phyloP scores from a whole-genome alignment of 2,113 vertebrate species.

The Gracilinanus agilis region DNA sequence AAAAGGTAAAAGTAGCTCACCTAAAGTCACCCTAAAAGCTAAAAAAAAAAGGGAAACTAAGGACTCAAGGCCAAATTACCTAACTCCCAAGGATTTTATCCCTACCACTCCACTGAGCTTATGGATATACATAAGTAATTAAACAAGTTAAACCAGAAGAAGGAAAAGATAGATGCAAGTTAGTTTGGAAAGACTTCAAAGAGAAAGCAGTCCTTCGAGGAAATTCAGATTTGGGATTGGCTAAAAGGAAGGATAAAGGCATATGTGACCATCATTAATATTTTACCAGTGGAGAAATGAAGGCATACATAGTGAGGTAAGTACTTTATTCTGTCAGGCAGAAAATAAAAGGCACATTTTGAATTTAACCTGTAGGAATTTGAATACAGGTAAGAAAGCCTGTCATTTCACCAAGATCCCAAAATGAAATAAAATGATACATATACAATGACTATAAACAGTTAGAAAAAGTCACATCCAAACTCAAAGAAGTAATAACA shows the following conservation, averaged over 20 bases:
- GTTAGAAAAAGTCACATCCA: not conserved
- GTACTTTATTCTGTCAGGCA: not conserved
- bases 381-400: not conserved
- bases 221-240: not conserved
- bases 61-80: not conserved
- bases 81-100: not conserved
- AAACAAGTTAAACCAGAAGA: not conserved
- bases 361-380: not conserved
- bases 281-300: not conserved
- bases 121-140: not conserved
- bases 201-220: not conserved
- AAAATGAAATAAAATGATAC: not conserved
- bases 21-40: not conserved
- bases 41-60: not conserved
- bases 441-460: not conserved
- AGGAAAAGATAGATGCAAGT: not conserved
- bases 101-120: not conserved
- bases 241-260: not conserved
- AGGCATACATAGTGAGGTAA: not conserved
- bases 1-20: not conserved
- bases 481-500: not conserved
- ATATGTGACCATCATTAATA: not conserved
- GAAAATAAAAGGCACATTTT: not conserved
- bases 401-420: not conserved
- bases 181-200: not conserved